These are phyloP conservation scores for Kuschelorhynchus macadamiae DNA, from an alignment of 2,888 invertebrate genomes.

Conservation along the genomic window DNA sequence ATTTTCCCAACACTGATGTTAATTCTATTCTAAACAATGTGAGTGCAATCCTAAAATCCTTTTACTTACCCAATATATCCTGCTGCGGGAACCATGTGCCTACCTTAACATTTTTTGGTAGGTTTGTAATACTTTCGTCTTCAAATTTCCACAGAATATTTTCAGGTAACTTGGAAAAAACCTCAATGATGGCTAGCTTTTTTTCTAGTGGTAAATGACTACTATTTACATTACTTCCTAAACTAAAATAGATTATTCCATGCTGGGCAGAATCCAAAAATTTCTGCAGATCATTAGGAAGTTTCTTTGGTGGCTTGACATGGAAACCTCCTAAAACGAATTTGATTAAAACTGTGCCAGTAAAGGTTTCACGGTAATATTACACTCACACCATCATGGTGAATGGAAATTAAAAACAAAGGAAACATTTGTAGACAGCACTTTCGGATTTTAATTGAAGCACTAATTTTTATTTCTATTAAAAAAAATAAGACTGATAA, in stretches of 20 bases:
- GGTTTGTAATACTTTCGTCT: constrained; percentile 63
- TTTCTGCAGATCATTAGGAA: constrained; percentile 68
- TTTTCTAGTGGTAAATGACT: constrained; percentile 72
- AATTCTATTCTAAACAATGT: too few relatives aligned
- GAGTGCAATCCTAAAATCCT: too few relatives aligned
- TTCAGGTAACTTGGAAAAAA: constrained; percentile 73
- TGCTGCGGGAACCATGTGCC: constrained; percentile 59
- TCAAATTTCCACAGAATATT: constrained; percentile 81
- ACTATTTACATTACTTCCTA: constrained; percentile 74
- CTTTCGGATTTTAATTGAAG: too few relatives aligned
- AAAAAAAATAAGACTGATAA: too few relatives aligned
- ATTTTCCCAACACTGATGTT: too few relatives aligned
- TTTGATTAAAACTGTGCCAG: too few relatives aligned
- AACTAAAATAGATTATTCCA: constrained; percentile 73
- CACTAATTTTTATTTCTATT: too few relatives aligned
- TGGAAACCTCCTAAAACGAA: constrained; percentile 68
- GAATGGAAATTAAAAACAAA: too few relatives aligned
- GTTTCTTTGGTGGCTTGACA: constrained; percentile 54
- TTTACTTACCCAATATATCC: constrained; percentile 56
- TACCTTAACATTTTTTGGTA: constrained; percentile 65
- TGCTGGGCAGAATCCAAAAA: constrained; percentile 70
- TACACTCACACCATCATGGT: too few relatives aligned
- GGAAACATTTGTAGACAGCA: too few relatives aligned
- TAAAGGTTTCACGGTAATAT: too few relatives aligned
- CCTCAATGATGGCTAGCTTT: constrained; percentile 71